Conservation (phyloP, 2,113 vertebrate species). For the Sprattus sprattus region DNA sequence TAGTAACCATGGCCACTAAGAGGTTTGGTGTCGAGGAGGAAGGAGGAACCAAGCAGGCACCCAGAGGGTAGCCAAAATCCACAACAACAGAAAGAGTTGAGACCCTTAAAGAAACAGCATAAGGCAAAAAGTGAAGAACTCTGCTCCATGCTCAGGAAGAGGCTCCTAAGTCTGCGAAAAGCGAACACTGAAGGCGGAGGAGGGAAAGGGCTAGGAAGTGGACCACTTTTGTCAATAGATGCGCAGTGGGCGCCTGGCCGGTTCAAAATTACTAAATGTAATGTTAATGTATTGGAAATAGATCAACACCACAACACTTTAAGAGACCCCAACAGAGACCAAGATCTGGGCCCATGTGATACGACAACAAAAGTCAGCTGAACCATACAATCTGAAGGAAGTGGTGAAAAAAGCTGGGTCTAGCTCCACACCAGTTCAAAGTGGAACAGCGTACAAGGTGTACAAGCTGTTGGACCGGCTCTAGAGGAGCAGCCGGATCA, state of each 20-base stretch:
- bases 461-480: no score
- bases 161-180: slow-evolving; percentile 12
- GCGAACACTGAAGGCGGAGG: slow-evolving; percentile 14
- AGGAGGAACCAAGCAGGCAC: background rate
- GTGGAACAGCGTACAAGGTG: no score
- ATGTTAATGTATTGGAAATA: background rate
- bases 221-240: background rate
- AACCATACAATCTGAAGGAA: no score
- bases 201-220: slow-evolving; percentile 28
- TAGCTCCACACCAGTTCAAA: no score
- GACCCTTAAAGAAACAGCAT: background rate
- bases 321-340: slow-evolving; percentile 15
- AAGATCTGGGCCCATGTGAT: background rate
- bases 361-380: no score
- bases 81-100: background rate
- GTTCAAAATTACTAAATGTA: background rate
- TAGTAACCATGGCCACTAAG: background rate
- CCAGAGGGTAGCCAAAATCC: background rate
- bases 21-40: no score
- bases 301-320: background rate
- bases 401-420: no score
- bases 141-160: slow-evolving; percentile 11
- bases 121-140: slow-evolving; percentile 1
- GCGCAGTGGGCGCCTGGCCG: no score
- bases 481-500: no score